Evolutionary conservation across 1,140 invertebrate species (phyloP).

Genomic region (Penaeus chinensis): DNA sequence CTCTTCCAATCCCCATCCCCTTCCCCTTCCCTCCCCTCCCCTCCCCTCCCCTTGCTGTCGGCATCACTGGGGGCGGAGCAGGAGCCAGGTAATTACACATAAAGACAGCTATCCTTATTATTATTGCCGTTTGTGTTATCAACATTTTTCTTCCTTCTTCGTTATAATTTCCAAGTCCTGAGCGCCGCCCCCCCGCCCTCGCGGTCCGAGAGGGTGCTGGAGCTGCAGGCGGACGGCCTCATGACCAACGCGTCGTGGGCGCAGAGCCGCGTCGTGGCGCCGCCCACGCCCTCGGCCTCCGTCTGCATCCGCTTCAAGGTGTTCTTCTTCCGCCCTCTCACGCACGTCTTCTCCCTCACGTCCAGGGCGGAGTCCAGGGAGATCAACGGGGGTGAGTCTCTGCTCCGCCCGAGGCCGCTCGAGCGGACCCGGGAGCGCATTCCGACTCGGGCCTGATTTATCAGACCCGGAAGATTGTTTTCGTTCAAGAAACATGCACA

Average conservation of each 20-base stretch:
- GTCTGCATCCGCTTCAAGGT: conserved; percentile 54
- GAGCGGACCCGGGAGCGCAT: too few species aligned
- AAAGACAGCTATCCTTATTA: too few species aligned
- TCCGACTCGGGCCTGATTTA: too few species aligned
- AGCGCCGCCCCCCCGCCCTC: too few species aligned
- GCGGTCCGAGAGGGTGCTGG: conserved; percentile 24
- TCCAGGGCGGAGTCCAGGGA: conserved; percentile 37
- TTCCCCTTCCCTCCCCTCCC: conserved; percentile 2
- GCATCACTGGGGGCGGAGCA: not conserved
- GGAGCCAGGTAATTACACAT: not conserved
- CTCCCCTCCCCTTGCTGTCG: not conserved
- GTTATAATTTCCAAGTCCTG: too few species aligned
- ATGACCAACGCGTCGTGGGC: conserved; percentile 47
- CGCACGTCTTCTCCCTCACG: conserved; percentile 52
- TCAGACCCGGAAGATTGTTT: too few species aligned
- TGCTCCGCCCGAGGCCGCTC: too few species aligned
- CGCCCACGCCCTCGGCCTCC: conserved; percentile 48
- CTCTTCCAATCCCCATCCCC: not conserved
- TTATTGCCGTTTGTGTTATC: too few species aligned
- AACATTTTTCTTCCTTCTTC: too few species aligned
- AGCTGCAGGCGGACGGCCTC: conserved; percentile 42
- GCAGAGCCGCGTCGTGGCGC: conserved; percentile 31
- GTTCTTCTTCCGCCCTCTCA: conserved; percentile 48
- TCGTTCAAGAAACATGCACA: too few species aligned
- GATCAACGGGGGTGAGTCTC: conserved; percentile 43